A percentile compares a stretch with the other conserved stretches of the same genome.
Evolutionary conservation across 2,113 vertebrate species (phyloP).

Genomic region (Laterallus jamaicensis): DNA sequence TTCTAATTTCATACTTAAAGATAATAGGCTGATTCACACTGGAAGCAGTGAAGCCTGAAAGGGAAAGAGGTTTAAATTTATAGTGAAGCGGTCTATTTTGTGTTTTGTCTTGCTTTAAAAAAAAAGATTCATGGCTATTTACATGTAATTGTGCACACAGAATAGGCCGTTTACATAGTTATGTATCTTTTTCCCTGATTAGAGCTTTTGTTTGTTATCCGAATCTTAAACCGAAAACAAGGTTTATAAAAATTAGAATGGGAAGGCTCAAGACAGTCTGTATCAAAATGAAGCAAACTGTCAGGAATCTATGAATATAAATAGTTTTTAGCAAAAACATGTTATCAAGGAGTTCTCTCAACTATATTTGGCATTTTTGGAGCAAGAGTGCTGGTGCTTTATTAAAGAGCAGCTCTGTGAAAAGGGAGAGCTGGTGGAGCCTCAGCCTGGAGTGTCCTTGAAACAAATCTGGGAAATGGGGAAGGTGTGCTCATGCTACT

Average conservation of each 20-base stretch:
- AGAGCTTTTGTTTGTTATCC: constrained; percentile 33
- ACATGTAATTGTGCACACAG: constrained; percentile 53
- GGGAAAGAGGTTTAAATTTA: constrained; percentile 72
- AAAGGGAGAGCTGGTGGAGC: constrained; percentile 52
- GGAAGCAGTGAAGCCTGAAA: constrained; percentile 54
- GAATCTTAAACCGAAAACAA: constrained; percentile 34
- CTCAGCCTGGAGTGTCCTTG: constrained; percentile 55
- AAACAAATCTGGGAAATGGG: constrained; percentile 25
- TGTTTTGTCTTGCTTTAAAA: constrained; percentile 65
- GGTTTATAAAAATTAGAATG: constrained; percentile 2
- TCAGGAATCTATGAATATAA: constrained; percentile 78
- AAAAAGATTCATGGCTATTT: constrained; percentile 69
- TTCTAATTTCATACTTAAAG: constrained; percentile 65
- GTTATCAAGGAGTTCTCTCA: constrained; percentile 75
- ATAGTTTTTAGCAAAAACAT: constrained; percentile 75
- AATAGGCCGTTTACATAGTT: constrained; percentile 29
- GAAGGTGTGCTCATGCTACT: constrained; percentile 14
- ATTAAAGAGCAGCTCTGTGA: constrained; percentile 44
- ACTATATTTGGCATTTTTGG: constrained; percentile 78
- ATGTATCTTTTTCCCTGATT: constrained; percentile 29
- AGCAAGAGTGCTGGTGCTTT: constrained; percentile 74
- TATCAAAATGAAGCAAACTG: constrained; percentile 73
- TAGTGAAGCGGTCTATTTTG: constrained; percentile 51
- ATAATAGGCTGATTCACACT: constrained; percentile 66
- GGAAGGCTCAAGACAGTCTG: constrained; percentile 49